A percentile compares a stretch with the other conserved stretches of the same genome.
phyloP scores from a whole-genome alignment of 2,797 vertebrate species.

The Atherinosoma microstoma region DNA sequence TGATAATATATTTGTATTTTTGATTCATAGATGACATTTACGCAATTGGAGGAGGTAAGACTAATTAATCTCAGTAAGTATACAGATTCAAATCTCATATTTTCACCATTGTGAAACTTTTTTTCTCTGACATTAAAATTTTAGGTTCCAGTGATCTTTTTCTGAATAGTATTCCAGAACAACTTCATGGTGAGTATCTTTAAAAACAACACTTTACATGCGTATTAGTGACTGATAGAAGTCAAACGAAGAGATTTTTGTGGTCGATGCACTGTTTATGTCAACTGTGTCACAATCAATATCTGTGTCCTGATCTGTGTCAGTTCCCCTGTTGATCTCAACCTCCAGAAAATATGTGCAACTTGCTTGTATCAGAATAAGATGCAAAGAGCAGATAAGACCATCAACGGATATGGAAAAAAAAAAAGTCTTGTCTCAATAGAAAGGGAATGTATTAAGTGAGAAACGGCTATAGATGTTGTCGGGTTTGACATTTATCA shows the following conservation, averaged over 20 bases:
- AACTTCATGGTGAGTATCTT: slow-evolving; percentile 78
- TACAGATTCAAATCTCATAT: background rate
- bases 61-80: accelerated
- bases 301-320: background rate
- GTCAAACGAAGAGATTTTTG: background rate
- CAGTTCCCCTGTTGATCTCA: background rate
- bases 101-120: slow-evolving; percentile 11
- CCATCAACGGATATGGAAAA: background rate
- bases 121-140: slow-evolving; percentile 20
- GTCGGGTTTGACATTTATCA: background rate
- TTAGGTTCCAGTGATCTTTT: slow-evolving; percentile 67
- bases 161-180: slow-evolving; percentile 72
- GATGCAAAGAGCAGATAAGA: background rate
- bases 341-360: background rate
- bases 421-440: background rate
- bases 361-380: background rate
- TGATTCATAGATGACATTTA: slow-evolving; percentile 79
- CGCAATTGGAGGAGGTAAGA: slow-evolving; percentile 73
- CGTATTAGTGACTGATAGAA: background rate
- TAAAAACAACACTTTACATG: background rate
- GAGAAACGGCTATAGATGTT: background rate
- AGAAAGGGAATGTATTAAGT: background rate
- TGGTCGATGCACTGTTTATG: background rate
- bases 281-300: background rate
- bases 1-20: slow-evolving; percentile 26